phyloP scores from a whole-genome alignment of 1,140 invertebrate species.

The Drosophila asahinai region DNA sequence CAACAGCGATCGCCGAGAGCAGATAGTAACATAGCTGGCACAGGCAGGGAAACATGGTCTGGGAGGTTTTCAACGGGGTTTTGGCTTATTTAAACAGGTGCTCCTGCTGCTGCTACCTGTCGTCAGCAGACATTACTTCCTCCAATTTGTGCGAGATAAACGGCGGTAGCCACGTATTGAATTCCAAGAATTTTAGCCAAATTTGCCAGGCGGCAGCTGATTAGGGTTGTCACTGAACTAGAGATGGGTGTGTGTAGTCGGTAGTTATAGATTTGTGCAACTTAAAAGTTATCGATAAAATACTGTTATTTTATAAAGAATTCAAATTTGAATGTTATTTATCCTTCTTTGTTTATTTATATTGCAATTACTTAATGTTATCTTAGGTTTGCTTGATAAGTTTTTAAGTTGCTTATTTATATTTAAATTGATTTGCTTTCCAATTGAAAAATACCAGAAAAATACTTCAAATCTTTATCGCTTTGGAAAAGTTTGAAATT shows the following conservation, averaged over 20 bases:
- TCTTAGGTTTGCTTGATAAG: too few species aligned
- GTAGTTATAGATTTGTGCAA: neutral
- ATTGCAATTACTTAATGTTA: neutral
- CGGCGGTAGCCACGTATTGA: slow-evolving; percentile 50
- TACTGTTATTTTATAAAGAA: neutral
- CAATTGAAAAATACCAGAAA: neutral
- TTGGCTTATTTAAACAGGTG: slow-evolving; percentile 13
- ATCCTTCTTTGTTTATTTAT: too few species aligned
- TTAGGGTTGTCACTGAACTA: slow-evolving; percentile 9
- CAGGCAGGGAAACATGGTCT: slow-evolving; percentile 50
- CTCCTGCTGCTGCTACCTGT: slow-evolving; percentile 55
- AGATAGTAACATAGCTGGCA: slow-evolving; percentile 56
- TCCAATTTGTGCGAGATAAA: slow-evolving; percentile 49
- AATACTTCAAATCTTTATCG: neutral
- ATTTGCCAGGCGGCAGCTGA: slow-evolving; percentile 32
- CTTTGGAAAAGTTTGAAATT: neutral
- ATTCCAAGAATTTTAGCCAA: slow-evolving; percentile 42
- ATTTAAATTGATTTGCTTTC: neutral
- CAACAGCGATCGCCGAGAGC: slow-evolving; percentile 21
- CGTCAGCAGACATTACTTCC: slow-evolving; percentile 50
- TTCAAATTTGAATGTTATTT: neutral
- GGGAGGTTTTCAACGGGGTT: neutral
- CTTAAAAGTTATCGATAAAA: too few species aligned
- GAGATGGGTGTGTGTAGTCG: neutral
- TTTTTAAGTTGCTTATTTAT: neutral